These are phyloP conservation scores for Gambelia wislizenii DNA, from an alignment of 2,797 vertebrate genomes.

Conservation along the genomic window DNA sequence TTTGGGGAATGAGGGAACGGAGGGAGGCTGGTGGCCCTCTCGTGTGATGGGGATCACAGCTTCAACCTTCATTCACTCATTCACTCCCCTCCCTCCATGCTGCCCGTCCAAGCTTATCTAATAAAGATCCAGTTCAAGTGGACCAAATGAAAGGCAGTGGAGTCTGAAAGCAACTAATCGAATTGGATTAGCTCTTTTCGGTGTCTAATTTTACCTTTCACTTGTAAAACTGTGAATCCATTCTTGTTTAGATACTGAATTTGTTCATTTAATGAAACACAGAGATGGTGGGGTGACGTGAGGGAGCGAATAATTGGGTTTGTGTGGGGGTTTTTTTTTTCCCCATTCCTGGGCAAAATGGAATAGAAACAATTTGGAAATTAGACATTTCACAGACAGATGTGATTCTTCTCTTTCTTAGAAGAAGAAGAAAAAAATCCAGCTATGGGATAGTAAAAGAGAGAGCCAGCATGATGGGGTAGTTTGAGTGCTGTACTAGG, in stretches of 20 bases:
- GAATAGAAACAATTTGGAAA: slow-evolving; percentile 44
- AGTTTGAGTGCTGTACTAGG: too few species aligned
- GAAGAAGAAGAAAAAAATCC: background rate
- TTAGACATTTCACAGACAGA: slow-evolving; percentile 27
- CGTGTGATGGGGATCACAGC: background rate
- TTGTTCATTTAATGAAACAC: slow-evolving; percentile 39
- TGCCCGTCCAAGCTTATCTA: slow-evolving; percentile 66
- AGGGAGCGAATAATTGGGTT: slow-evolving; percentile 48
- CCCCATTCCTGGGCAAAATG: background rate
- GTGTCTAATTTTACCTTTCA: slow-evolving; percentile 61
- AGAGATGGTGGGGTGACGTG: background rate
- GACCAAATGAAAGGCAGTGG: slow-evolving; percentile 67
- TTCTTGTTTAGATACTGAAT: slow-evolving; percentile 53
- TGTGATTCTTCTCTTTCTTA: background rate
- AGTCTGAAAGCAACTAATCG: slow-evolving; percentile 73
- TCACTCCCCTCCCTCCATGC: background rate
- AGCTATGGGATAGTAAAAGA: too few species aligned
- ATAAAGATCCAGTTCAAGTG: slow-evolving; percentile 70
- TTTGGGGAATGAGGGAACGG: background rate
- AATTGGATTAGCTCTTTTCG: slow-evolving; percentile 66
- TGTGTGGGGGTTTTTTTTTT: slow-evolving; percentile 35
- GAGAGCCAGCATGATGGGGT: too few species aligned
- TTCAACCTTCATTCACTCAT: background rate
- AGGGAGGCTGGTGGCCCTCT: background rate
- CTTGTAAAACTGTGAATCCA: slow-evolving; percentile 53